Evolutionary conservation across 2,113 vertebrate species (phyloP).

Genomic region (Galeopterus variegatus): DNA sequence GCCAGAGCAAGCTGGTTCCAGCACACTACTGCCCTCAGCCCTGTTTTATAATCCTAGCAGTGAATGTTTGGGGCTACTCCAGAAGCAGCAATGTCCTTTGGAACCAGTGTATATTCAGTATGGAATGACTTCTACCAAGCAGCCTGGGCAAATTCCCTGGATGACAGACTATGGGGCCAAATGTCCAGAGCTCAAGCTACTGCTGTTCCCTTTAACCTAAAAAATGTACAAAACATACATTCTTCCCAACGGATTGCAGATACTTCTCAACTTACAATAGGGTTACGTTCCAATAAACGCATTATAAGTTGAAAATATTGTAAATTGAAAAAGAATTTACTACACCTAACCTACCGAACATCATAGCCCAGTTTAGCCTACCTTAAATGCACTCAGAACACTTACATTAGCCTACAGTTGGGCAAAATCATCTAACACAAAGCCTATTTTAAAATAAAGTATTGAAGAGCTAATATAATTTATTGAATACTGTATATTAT

Average conservation of each 20-base stretch:
- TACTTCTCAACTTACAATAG: no score
- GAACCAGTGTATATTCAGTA: conserved; percentile 5
- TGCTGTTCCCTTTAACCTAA: background rate
- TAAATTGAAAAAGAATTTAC: no score
- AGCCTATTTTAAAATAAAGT: no score
- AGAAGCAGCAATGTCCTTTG: background rate
- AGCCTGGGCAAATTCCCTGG: background rate
- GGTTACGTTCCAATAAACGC: no score
- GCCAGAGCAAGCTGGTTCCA: background rate
- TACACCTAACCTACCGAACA: no score
- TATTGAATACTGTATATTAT: no score
- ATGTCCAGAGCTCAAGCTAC: background rate
- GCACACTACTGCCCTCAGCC: background rate
- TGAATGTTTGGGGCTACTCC: background rate
- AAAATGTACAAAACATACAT: background rate
- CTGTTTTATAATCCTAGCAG: background rate
- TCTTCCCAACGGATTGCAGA: background rate
- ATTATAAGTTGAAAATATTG: no score
- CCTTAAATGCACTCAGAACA: no score
- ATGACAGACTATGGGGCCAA: background rate
- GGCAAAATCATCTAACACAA: no score
- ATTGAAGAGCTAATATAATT: no score
- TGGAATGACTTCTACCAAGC: background rate
- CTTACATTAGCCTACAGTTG: no score
- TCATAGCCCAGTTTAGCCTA: no score